These are phyloP conservation scores for Echinops telfairi DNA, from an alignment of 2,113 vertebrate species.

Conservation along the genomic window DNA sequence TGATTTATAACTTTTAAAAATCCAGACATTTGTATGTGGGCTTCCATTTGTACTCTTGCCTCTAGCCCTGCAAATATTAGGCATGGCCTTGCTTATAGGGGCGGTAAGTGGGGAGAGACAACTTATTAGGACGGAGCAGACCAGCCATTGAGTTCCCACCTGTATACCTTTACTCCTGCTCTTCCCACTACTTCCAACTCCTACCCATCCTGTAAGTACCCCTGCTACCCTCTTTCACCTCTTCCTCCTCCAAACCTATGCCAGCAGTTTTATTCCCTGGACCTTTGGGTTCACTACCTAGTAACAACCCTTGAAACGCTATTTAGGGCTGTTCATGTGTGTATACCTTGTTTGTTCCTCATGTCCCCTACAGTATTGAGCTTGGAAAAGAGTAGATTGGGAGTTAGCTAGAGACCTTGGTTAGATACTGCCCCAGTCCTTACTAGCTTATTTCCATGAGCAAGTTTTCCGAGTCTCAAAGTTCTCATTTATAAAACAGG, in stretches of 20 bases:
- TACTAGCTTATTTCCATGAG: constrained; percentile 24
- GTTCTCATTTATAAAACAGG: constrained; percentile 26
- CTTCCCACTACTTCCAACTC: neutral
- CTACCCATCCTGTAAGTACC: no score
- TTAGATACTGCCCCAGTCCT: neutral
- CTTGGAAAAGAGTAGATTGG: neutral
- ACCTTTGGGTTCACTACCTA: neutral
- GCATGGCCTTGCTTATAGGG: neutral
- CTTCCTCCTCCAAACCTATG: neutral
- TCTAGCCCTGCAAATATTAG: neutral
- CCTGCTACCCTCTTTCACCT: neutral
- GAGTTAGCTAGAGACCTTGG: constrained; percentile 8
- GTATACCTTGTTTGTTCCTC: neutral
- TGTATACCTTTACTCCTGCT: neutral
- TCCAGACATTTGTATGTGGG: constrained; percentile 26
- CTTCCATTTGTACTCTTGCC: neutral
- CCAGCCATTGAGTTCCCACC: neutral
- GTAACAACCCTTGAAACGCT: neutral
- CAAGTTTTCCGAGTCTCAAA: constrained; percentile 31
- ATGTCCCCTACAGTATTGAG: neutral
- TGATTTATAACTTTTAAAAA: constrained; percentile 13
- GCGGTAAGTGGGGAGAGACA: no score
- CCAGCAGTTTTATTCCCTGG: neutral
- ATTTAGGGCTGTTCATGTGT: neutral
- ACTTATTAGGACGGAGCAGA: neutral